Evolutionary conservation across 2,888 invertebrate genomes (phyloP).

Genomic region (Fabriciana adippe): DNA sequence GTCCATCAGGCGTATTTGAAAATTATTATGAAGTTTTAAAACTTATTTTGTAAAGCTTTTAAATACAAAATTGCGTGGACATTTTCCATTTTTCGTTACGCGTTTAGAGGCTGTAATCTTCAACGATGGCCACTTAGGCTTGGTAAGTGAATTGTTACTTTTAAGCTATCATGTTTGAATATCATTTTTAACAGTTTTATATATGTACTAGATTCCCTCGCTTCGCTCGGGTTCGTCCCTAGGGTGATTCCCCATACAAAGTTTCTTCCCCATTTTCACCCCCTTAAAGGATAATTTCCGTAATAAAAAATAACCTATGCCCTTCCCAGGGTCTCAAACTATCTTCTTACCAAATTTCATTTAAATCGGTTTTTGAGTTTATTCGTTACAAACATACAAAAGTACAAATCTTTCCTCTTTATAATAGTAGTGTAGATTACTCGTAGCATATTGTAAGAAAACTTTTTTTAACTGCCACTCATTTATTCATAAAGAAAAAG

Average conservation of each 20-base stretch:
- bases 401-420: no score
- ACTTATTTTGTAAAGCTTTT: slow-evolving; percentile 14
- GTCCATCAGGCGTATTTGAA: not conserved
- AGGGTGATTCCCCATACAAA: no score
- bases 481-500: no score
- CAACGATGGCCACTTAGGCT: slow-evolving; percentile 15
- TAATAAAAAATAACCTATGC: no score
- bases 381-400: no score
- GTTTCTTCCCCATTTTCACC: no score
- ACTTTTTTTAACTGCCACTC: no score
- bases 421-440: no score
- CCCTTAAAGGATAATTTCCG: no score
- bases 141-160: slow-evolving; percentile 15
- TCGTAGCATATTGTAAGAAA: no score
- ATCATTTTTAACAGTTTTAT: not conserved
- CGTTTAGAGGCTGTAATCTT: slow-evolving; percentile 21
- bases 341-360: not conserved
- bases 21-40: slow-evolving; percentile 1
- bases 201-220: not conserved
- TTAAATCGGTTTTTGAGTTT: not conserved
- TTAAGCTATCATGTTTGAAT: slow-evolving; percentile 9
- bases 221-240: no score
- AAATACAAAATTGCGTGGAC: slow-evolving; percentile 15
- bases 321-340: no score
- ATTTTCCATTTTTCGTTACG: slow-evolving; percentile 16